Evolutionary conservation across 2,113 vertebrate species (phyloP), one percentile per base, ranked within the genome.

Genomic region (Aleadryas rufinucha): DNA sequence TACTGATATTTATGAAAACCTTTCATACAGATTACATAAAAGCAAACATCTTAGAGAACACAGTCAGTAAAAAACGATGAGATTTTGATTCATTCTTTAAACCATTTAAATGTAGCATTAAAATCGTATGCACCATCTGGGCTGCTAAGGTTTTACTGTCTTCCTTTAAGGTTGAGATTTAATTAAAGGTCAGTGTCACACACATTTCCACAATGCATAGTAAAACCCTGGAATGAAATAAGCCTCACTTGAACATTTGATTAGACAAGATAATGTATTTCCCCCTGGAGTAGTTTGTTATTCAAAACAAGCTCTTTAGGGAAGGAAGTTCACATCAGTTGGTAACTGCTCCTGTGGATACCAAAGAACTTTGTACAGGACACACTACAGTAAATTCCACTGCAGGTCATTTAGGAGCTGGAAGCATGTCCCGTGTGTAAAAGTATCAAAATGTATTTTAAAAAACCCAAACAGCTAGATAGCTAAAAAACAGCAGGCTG

Each of bases 301-400:
- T 97, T 97, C 97, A 97, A 97, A 97, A 97, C 95, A 97, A 95
- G 91, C 94, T 96, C 96, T 97, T 97, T 93, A 96, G 96, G 97
- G 97, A 97, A 97, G 95, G 96, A 97, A 97, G 96, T 97, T 97
- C 96, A 97, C 89, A 97, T 95, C 89, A 88, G 95, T 95, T 97
- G 89, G 84, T 97, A 94, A 95, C 94, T 95, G 97, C 97, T 97
- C 95, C 96, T 97, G 88, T 96, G 93, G 97, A 97, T 97, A 97
- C 95, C 81, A 45, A 88, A 90, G 94, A 97, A 97, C 95, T 97
- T 94, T 93, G 84, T 95, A 92, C 91, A 91, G 79, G 84, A 77
- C 93, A 93, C 59, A 26, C 75, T 91, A 47, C 69, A 87, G 70
- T 84, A 75, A 71, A 94, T 94, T 89, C 72, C 69, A 70, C 68